Conservation (phyloP, 2,113 vertebrate species). For the Montifringilla adamsi region DNA sequence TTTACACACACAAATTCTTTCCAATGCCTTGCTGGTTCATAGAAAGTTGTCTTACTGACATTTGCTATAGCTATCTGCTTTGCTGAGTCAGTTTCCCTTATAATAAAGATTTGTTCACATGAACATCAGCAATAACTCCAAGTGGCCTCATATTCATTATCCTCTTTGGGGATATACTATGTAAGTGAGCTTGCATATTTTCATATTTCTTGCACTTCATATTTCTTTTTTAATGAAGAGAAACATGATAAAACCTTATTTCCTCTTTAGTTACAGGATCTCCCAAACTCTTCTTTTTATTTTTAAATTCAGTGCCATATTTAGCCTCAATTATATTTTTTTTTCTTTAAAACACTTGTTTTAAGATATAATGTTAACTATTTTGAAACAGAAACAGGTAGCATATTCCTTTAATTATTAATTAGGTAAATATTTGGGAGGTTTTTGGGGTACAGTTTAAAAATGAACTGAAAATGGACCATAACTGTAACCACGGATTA, state of each 20-base stretch:
- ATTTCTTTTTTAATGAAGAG: background rate
- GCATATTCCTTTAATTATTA: background rate
- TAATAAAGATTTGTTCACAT: background rate
- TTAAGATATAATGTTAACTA: background rate
- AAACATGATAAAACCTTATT: background rate
- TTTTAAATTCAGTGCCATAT: background rate
- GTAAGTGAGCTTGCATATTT: background rate
- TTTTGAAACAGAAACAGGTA: background rate
- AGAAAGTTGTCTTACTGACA: background rate
- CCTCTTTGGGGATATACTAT: background rate
- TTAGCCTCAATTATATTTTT: background rate
- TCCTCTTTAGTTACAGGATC: background rate
- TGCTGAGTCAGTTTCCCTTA: background rate
- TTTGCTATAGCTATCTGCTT: background rate
- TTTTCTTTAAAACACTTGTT: background rate
- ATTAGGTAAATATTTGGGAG: background rate
- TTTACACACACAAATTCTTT: background rate
- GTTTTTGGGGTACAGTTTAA: background rate
- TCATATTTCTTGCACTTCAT: background rate
- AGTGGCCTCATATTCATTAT: background rate
- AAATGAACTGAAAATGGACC: background rate
- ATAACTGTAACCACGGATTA: background rate
- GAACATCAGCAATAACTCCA: background rate
- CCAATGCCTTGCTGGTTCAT: background rate
- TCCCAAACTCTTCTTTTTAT: background rate